Percentiles rank a stretch among this genome's conserved stretches.
Evolutionary conservation across 2,888 invertebrate species (phyloP).

Genomic region (Cheilosia impressa): DNA sequence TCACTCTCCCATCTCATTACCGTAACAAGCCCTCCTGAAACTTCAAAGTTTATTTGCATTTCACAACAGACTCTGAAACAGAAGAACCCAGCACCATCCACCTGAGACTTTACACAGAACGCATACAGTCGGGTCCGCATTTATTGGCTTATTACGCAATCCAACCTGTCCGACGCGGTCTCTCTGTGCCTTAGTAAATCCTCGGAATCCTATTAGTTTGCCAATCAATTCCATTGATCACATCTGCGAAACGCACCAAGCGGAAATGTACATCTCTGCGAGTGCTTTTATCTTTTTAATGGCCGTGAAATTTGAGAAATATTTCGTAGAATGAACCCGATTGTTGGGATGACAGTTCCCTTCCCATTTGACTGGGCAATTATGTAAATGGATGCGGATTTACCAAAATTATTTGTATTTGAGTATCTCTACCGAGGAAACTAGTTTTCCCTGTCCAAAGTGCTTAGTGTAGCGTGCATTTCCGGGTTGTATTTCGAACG

Average conservation of each 20-base stretch:
- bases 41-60: constrained; percentile 29
- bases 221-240: constrained; percentile 13
- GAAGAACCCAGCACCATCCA: not conserved
- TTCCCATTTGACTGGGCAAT: not conserved
- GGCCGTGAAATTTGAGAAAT: constrained; percentile 7
- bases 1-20: not conserved
- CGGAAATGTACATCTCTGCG: too few relatives aligned
- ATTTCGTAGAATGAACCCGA: not conserved
- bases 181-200: constrained; percentile 1
- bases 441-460: constrained; percentile 3
- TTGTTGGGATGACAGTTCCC: not conserved
- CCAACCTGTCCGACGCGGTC: constrained; percentile 15
- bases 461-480: constrained; percentile 42
- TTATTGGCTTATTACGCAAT: constrained; percentile 2
- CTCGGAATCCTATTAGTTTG: constrained; percentile 1
- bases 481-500: constrained; percentile 25
- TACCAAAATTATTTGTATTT: not conserved
- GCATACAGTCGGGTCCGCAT: not conserved
- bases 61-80: not conserved
- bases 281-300: constrained; percentile 14
- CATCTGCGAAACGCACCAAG: too few relatives aligned
- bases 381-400: constrained; percentile 2
- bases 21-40: constrained; percentile 21
- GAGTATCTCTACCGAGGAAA: not conserved
- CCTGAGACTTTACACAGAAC: not conserved